Percentiles rank a stretch among this genome's conserved stretches.
phyloP scores from a whole-genome alignment of 2,113 vertebrate species.

The Spermophilus dauricus region DNA sequence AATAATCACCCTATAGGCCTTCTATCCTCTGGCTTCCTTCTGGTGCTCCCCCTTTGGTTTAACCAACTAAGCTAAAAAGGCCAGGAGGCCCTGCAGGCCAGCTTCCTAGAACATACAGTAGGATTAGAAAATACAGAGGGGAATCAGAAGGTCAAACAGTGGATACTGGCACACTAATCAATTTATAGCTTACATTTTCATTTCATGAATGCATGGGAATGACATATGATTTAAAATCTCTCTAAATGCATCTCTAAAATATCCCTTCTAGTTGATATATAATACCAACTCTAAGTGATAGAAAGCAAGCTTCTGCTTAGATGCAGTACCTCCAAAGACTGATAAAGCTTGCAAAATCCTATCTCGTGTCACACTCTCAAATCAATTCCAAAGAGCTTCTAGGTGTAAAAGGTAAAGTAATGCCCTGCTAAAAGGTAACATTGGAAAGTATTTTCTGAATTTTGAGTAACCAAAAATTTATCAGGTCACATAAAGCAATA shows the following conservation, averaged over 20 bases:
- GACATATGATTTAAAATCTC: background rate
- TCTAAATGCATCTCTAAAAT: background rate
- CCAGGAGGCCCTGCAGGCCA: background rate
- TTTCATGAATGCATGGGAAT: background rate
- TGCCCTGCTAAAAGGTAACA: background rate
- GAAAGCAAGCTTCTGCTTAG: conserved; percentile 27
- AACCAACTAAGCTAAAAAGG: background rate
- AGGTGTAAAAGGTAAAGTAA: background rate
- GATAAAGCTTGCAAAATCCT: conserved; percentile 26
- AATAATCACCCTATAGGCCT: background rate
- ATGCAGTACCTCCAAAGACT: background rate
- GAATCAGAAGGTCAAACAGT: background rate
- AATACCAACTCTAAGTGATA: conserved; percentile 31
- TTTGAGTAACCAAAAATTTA: background rate
- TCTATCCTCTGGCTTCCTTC: background rate
- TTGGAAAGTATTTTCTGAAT: conserved; percentile 29
- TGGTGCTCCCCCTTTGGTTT: background rate
- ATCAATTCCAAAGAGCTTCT: background rate
- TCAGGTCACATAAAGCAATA: background rate
- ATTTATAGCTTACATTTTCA: background rate
- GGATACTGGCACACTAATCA: background rate
- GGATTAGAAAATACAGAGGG: background rate
- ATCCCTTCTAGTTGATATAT: background rate
- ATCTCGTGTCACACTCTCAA: background rate
- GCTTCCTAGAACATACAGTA: background rate